These are phyloP conservation scores for Chironomus riparius DNA, from an alignment of 2,888 invertebrate genomes.

Conservation along the genomic window DNA sequence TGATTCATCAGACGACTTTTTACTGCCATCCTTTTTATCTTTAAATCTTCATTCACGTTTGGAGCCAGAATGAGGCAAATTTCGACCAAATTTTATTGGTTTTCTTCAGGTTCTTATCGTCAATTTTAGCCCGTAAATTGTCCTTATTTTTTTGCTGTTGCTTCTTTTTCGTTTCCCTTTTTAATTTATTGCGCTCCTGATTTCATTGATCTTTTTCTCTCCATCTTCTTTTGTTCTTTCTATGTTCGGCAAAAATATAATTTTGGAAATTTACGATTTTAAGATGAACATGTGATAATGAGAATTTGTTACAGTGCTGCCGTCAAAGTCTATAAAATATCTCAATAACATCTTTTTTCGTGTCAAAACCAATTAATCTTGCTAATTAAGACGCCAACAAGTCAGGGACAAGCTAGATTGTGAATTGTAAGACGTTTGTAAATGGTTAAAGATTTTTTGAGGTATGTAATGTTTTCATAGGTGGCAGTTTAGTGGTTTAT, in stretches of 20 bases:
- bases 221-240: background rate
- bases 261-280: background rate
- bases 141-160: background rate
- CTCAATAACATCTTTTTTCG: background rate
- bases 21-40: background rate
- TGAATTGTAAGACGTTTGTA: too few species aligned
- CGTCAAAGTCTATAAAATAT: background rate
- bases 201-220: background rate
- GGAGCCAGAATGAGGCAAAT: constrained; percentile 17
- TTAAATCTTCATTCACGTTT: background rate
- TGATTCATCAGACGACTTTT: constrained; percentile 13
- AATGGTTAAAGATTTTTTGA: too few species aligned
- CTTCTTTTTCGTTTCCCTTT: constrained; percentile 4
- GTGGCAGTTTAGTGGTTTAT: too few species aligned
- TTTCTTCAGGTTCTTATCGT: constrained; percentile 17
- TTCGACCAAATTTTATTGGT: constrained; percentile 25
- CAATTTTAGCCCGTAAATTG: background rate
- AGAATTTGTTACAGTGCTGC: background rate
- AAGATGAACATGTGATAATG: background rate
- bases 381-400: background rate
- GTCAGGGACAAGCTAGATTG: background rate
- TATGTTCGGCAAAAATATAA: background rate
- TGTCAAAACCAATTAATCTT: background rate
- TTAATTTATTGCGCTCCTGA: constrained; percentile 19
- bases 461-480: too few species aligned